Percentiles rank a stretch among this genome's conserved stretches.
Conservation (phyloP, 1,140 invertebrate genomes). For the Chrysomallon squamiferum region DNA sequence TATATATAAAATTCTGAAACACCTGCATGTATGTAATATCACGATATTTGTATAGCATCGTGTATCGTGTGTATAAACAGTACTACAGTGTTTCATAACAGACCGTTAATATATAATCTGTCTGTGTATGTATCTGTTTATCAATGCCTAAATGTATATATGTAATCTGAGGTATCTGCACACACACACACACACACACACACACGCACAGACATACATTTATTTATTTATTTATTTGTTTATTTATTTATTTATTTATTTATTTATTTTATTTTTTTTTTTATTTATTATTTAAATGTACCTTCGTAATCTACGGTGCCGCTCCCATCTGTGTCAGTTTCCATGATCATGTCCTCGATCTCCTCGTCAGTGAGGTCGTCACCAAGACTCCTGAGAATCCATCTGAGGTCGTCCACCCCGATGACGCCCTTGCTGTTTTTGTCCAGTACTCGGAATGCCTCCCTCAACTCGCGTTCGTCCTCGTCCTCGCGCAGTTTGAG, state of each 20-base stretch:
- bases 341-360: slow-evolving; percentile 64
- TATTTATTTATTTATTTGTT: no score
- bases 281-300: slow-evolving; percentile 17
- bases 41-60: no score
- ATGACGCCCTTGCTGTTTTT: slow-evolving; percentile 63
- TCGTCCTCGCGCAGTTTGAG: slow-evolving; percentile 61
- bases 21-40: no score
- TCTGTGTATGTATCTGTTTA: no score
- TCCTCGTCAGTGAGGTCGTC: slow-evolving; percentile 64
- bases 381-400: slow-evolving; percentile 61
- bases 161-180: no score
- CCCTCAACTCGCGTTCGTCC: slow-evolving; percentile 63
- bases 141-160: no score
- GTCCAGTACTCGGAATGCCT: slow-evolving; percentile 64
- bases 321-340: slow-evolving; percentile 64
- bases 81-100: no score
- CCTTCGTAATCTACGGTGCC: slow-evolving; percentile 66
- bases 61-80: no score
- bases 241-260: not conserved
- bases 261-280: not conserved
- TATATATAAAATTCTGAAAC: no score
- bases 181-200: no score
- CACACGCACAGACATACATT: no score
- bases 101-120: no score
- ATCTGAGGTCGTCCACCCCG: slow-evolving; percentile 58